These are phyloP conservation scores for Hycleus phaleratus DNA, from an alignment of 1,140 invertebrate genomes.

Conservation along the genomic window DNA sequence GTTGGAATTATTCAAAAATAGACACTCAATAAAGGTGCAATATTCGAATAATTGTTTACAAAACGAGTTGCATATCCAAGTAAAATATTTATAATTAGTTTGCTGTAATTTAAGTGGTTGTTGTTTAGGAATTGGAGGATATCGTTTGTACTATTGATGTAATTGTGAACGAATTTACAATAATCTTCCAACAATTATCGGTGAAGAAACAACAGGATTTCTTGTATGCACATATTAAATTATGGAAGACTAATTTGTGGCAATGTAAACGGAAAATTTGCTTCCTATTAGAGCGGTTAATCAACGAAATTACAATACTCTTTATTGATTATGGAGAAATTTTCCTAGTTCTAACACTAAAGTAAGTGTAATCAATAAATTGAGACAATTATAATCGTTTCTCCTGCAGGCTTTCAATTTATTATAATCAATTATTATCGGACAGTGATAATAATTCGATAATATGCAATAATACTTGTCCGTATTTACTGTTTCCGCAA, in stretches of 20 bases:
- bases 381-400: neutral
- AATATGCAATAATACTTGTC: conserved; percentile 48
- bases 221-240: no score
- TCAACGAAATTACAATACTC: no score
- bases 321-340: neutral
- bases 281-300: no score
- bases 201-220: conserved; percentile 10
- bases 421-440: no score
- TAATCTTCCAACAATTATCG: conserved; percentile 8
- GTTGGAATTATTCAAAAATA: conserved; percentile 21
- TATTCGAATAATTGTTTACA: conserved; percentile 14
- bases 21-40: conserved; percentile 15
- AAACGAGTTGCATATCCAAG: conserved; percentile 15
- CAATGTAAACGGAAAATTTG: no score
- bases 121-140: conserved; percentile 6
- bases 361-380: neutral
- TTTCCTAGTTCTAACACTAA: neutral
- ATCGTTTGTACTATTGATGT: conserved; percentile 7
- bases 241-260: no score
- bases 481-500: conserved; percentile 46
- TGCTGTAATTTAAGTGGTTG: conserved; percentile 17
- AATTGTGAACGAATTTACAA: conserved; percentile 9
- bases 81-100: neutral
- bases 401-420: no score
- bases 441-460: no score